Evolutionary conservation across 2,888 invertebrate species (phyloP), one percentile per base, ranked within the genome.

Genomic region (Quadroppia sp.): DNA sequence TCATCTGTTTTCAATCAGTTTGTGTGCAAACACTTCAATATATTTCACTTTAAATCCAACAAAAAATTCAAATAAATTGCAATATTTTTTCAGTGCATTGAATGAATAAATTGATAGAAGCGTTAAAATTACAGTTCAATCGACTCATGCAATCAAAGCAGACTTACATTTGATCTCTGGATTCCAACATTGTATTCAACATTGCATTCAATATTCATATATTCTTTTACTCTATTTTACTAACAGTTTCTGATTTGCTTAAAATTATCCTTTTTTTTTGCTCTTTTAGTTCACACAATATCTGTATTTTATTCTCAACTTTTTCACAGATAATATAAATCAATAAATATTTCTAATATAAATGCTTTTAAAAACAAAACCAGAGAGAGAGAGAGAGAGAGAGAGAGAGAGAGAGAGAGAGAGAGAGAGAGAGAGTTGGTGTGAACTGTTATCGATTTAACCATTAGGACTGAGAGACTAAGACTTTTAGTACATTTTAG

Each of bases 361-460:
- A 64, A 36, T 36, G 36, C 36, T n/a, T 64, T n/a, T 20, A 64
- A 64, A 64, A 64, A 64, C 32, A 36, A 64, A 64, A 40, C 64
- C 6, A 53, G n/a, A 25, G 53, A 20, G 23, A 9, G 53, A 53
- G 23, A 28, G n/a, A 20, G 53, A 53, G 53, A 53, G 32, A 32
- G 61, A 61, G 61, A 61, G 61, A 32, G 36, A 32, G 61, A 61
- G 61, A 61, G 61, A 61, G 61, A 61, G 61, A 61, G 61, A 61
- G 61, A 61, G 61, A 61, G 32, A 30, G 32, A 32, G 32, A 61
- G 32, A 61, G 32, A 32, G 61, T 17, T 7, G 3, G 28, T 20
- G 20, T 64, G 36, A 64, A 36, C 36, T 42, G 15, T 23, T 64
- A 67, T 67, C 23, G 67, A 67, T 67, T 42, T 42, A 67, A 36